Conservation (phyloP, 2,888 invertebrate species). For the Stenurella melanura region DNA sequence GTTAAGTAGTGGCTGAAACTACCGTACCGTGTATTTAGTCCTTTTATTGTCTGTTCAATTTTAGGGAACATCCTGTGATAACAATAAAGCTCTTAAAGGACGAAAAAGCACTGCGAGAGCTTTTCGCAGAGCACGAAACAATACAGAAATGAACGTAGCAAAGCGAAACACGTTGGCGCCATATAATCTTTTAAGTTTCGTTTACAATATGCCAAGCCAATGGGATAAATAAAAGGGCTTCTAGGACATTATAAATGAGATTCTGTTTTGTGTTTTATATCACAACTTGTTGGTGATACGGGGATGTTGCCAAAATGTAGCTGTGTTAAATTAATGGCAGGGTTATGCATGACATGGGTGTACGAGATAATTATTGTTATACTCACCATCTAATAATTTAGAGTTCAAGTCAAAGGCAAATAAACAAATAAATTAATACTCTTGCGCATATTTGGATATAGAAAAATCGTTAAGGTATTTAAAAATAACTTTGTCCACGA, state of each 20-base stretch:
- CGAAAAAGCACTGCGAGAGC: slow-evolving; percentile 42
- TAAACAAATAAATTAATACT: no score
- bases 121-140: slow-evolving; percentile 43
- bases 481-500: no score
- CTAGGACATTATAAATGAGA: slow-evolving; percentile 32
- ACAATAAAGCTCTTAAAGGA: slow-evolving; percentile 49
- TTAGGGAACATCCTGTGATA: slow-evolving; percentile 48
- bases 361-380: no score
- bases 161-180: slow-evolving; percentile 49
- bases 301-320: not conserved
- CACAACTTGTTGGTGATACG: slow-evolving; percentile 25
- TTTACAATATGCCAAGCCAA: slow-evolving; percentile 27
- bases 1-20: slow-evolving; percentile 43
- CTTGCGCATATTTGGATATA: no score
- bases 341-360: no score
- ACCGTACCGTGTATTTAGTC: slow-evolving; percentile 48
- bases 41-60: slow-evolving; percentile 47
- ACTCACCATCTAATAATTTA: no score
- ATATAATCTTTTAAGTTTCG: slow-evolving; percentile 50
- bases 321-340: not conserved
- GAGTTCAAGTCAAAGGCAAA: no score
- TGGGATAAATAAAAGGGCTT: slow-evolving; percentile 37
- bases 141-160: slow-evolving; percentile 42
- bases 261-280: slow-evolving; percentile 18
- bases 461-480: no score